Conservation (phyloP, 2,797 vertebrate species). For the Poeciliopsis presidionis region DNA sequence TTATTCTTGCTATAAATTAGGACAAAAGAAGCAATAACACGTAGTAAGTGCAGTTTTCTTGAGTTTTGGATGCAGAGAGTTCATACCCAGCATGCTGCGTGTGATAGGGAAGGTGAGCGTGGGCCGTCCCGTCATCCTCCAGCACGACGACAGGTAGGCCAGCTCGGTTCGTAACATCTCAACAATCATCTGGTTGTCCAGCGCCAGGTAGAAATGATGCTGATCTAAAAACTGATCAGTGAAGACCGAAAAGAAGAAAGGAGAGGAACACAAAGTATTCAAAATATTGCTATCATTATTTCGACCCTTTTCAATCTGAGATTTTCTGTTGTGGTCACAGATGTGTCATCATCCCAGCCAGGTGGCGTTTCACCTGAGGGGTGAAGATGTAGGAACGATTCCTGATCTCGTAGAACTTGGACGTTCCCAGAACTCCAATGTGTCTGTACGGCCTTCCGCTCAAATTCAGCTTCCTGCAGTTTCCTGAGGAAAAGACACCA, state of each 20-base stretch:
- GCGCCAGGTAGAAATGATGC: slow-evolving; percentile 97
- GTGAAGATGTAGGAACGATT: slow-evolving; percentile 93
- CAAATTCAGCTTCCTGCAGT: slow-evolving; percentile 89
- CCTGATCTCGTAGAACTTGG: slow-evolving; percentile 95
- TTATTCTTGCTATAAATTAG: neutral
- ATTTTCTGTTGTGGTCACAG: neutral
- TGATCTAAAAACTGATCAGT: slow-evolving; percentile 91
- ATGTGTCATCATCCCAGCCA: neutral
- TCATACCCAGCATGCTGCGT: slow-evolving; percentile 91
- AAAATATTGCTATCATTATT: neutral
- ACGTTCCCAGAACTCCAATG: slow-evolving; percentile 96
- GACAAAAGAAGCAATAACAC: neutral
- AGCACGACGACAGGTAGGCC: slow-evolving; percentile 93
- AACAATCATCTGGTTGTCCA: slow-evolving; percentile 99
- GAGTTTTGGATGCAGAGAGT: slow-evolving; percentile 13
- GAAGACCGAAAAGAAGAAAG: neutral
- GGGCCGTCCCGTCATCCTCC: slow-evolving; percentile 97
- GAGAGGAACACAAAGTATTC: neutral
- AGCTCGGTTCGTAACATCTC: slow-evolving; percentile 96
- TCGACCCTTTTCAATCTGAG: neutral
- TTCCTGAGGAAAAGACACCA: slow-evolving; percentile 76
- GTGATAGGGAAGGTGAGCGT: slow-evolving; percentile 95
- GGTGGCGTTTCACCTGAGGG: slow-evolving; percentile 86
- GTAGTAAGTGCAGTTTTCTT: neutral
- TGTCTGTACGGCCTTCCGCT: slow-evolving; percentile 94